Evolutionary conservation across 2,113 vertebrate genomes (phyloP).

Genomic region (Bubo scandiacus): DNA sequence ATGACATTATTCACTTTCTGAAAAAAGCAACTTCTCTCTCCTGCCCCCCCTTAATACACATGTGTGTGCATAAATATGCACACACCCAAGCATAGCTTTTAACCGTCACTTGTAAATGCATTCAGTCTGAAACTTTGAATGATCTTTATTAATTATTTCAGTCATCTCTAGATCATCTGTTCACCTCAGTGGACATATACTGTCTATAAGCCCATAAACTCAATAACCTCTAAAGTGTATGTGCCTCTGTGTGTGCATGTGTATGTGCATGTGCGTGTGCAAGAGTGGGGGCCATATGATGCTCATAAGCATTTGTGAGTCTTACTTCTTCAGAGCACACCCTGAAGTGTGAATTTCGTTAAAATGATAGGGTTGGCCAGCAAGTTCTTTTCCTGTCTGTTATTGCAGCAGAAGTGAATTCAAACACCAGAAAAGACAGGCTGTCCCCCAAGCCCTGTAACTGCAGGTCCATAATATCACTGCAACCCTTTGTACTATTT

Average conservation of each 20-base stretch:
- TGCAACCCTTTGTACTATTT: not conserved
- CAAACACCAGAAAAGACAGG: not conserved
- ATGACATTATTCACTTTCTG: conserved; percentile 80
- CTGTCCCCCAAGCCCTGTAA: not conserved
- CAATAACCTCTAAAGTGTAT: not conserved
- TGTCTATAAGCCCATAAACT: not conserved
- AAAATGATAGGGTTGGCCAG: not conserved
- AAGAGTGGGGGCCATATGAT: not conserved
- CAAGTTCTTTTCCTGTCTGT: not conserved
- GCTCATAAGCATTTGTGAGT: not conserved
- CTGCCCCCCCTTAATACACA: not conserved
- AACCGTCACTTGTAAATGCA: not conserved
- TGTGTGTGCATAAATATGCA: not conserved
- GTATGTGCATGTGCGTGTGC: accelerated
- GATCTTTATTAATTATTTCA: not conserved
- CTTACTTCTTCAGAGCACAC: not conserved
- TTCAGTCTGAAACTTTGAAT: not conserved
- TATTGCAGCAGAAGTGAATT: not conserved
- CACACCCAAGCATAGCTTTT: not conserved
- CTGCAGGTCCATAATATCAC: not conserved
- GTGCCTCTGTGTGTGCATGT: not conserved
- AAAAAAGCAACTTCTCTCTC: conserved; percentile 39
- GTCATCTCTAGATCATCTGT: not conserved
- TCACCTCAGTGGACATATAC: not conserved
- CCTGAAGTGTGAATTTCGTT: not conserved